Conservation (phyloP, 2,888 invertebrate species). For the Gymnoscelis rufifasciata region DNA sequence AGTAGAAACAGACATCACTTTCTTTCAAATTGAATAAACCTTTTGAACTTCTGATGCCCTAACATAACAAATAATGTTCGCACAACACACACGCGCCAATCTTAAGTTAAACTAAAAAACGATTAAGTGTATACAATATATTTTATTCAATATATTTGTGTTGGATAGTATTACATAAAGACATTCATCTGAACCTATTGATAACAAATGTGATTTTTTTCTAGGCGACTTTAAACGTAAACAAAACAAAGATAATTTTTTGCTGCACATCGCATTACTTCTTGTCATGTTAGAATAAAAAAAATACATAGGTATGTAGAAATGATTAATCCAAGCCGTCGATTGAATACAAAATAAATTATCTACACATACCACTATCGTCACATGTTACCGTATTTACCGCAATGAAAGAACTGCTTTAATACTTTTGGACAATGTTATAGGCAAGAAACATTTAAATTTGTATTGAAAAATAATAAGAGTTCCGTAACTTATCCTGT, state of each 20-base stretch:
- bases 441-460: no score
- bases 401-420: no score
- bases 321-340: background rate
- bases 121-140: background rate
- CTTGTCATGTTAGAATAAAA: background rate
- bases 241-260: slow-evolving; percentile 4
- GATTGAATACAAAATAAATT: no score
- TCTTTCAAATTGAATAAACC: no score
- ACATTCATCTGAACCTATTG: slow-evolving; percentile 13
- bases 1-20: no score
- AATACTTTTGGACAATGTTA: no score
- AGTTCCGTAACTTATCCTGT: no score
- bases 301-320: background rate
- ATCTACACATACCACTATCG: no score
- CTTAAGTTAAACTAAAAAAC: slow-evolving; percentile 4
- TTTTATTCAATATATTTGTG: slow-evolving; percentile 11
- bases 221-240: slow-evolving; percentile 2
- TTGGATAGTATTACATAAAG: slow-evolving; percentile 13
- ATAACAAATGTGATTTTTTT: slow-evolving; percentile 13
- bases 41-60: no score
- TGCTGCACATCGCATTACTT: background rate
- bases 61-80: no score
- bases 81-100: background rate
- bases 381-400: no score
- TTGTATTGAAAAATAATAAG: no score